These are phyloP conservation scores for Hemicrepidius hirtus DNA, from an alignment of 2,888 invertebrate species.

Conservation along the genomic window DNA sequence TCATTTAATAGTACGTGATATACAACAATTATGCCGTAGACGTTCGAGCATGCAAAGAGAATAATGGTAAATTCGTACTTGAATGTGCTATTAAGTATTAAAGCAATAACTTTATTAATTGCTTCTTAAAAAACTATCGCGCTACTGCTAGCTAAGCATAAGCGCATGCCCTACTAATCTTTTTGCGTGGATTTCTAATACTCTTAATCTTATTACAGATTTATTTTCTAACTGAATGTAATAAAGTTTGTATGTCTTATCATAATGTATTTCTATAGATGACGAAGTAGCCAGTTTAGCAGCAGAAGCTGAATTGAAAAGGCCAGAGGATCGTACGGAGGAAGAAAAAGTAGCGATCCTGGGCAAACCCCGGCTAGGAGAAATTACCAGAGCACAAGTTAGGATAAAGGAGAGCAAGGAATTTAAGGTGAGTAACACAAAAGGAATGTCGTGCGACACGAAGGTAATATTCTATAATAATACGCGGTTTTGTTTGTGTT, in stretches of 20 bases:
- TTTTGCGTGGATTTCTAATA: conserved; percentile 19
- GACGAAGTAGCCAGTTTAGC: conserved; percentile 79
- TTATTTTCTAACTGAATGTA: not conserved
- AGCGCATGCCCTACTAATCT: conserved; percentile 40
- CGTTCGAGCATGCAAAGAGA: conserved; percentile 2
- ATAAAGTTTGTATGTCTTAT: not conserved
- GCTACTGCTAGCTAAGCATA: conserved; percentile 35
- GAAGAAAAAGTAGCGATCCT: conserved; percentile 91
- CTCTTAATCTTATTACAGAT: conserved; percentile 33
- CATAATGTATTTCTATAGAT: conserved; percentile 56
- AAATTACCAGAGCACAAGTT: conserved; percentile 88
- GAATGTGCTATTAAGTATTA: conserved; percentile 17
- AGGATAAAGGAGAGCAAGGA: conserved; percentile 98
- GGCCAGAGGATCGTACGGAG: conserved; percentile 81
- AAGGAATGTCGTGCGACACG: not conserved
- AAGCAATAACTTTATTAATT: not conserved
- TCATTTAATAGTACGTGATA: not conserved
- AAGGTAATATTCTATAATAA: not conserved
- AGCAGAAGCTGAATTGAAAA: conserved; percentile 78
- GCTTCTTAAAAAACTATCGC: conserved; percentile 22
- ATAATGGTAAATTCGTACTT: not conserved
- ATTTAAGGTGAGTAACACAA: conserved; percentile 87
- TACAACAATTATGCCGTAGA: not conserved
- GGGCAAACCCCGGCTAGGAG: conserved; percentile 94
- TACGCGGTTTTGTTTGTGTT: not conserved